Conservation (phyloP, 1,140 invertebrate genomes). For the Drosophila cardini region DNA sequence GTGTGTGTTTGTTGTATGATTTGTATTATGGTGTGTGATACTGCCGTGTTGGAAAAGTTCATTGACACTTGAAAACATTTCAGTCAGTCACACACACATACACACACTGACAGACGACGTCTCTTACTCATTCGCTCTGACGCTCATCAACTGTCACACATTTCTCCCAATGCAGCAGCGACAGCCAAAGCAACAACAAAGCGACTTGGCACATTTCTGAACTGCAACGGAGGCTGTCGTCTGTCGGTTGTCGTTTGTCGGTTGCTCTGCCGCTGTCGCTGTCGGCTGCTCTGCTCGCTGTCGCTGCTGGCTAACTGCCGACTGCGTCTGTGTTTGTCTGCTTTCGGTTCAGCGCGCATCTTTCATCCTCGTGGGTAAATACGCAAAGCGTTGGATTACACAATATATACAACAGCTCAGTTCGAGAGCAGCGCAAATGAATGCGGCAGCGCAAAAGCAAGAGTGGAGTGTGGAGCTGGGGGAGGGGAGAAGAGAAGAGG, state of each 20-base stretch:
- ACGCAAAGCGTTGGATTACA: conserved; percentile 80
- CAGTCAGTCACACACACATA: conserved; percentile 66
- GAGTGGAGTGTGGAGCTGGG: neutral
- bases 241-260: conserved; percentile 11
- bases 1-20: conserved; percentile 49
- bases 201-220: conserved; percentile 76
- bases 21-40: conserved; percentile 69
- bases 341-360: conserved; percentile 78
- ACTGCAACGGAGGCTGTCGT: conserved; percentile 42
- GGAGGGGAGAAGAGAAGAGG: no score
- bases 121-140: conserved; percentile 74
- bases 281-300: conserved; percentile 18
- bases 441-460: conserved; percentile 17
- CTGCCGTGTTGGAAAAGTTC: conserved; percentile 80
- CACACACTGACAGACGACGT: conserved; percentile 41
- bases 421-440: conserved; percentile 41
- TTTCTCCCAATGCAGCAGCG: conserved; percentile 68
- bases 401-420: conserved; percentile 51
- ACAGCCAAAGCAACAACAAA: conserved; percentile 43
- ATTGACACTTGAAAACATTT: conserved; percentile 84
- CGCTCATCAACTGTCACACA: conserved; percentile 83
- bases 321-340: conserved; percentile 69
- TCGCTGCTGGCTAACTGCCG: conserved; percentile 16
- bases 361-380: conserved; percentile 83
- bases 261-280: conserved; percentile 17